Base-by-base conservation (phyloP, 2,113 vertebrate genomes). In the Phylloscopus trochiloides region DNA sequence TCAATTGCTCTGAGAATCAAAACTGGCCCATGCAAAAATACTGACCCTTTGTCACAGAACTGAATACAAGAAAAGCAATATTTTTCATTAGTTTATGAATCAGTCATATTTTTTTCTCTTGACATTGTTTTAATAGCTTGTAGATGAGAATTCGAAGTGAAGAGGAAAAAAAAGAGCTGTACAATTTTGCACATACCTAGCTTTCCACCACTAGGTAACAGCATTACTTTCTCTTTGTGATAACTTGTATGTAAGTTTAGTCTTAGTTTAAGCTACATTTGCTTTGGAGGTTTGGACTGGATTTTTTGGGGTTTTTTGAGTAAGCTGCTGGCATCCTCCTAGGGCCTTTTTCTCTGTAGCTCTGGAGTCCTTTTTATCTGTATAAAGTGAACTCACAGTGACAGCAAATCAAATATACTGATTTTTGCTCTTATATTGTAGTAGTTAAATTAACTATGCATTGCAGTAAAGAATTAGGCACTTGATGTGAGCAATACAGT, bases 181-280 rank as follows among this genome's bases (percentile, higher is more conserved):
- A 36, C 26, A 17, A 11, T 73, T 93, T 70, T 66, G 31, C 11
- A 12, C 32, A 14, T 88, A 61, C 55, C 48, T 83, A 52, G 59
- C 36, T 84, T 90, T 88, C 68, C 26, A 65, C 86, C 78, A 24
- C 67, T 92, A 93, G 71, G 82, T 93, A 96, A 94, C 92, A 92
- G 91, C 51, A 61, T 90, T 88, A 93, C 90, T 90, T 95, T 81
- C 75, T 65, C 34, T 84, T 87, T 90, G 62, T 50, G 29, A 8
- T 63, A 59, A 80, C 43, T 86, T 74, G 26, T n/a, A 18, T 43
- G 32, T 17, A 54, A 87, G 58, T 86, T 79, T 72, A 47, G 19
- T 82, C 38, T 52, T 74, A 68, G 36, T 54, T 86, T 47, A 77
- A 65, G 51, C 22, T 77, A 5, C 38, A 20, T 75, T 83, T 78